Base-by-base conservation (phyloP, 2,888 invertebrate genomes). In the Drosophila emarginata region DNA sequence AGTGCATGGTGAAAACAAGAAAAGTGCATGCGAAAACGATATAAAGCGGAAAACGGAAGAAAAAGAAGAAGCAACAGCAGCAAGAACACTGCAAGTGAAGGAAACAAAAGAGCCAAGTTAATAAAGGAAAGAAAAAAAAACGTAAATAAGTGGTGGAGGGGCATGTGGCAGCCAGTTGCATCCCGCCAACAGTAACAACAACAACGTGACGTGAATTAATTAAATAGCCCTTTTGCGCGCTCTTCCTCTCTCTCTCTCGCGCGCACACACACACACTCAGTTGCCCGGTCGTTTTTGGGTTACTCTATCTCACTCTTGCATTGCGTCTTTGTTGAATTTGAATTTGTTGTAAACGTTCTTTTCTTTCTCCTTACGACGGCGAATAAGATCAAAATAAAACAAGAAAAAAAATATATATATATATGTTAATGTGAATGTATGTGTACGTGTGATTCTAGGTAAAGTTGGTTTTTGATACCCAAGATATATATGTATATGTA, bases 321-420 rank as follows among this genome's bases (percentile, higher is more conserved):
- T 53, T 73, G 63, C 54, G 54, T 73, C 56, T 64, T 53, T 68
- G 56, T 67, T 71, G 53, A 65, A 73, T 75, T 45, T 45, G 12
- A 45, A 45, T 45, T 45, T 45, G 32, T 32, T 32, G 32, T 32
- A 32, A 32, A 32, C 21, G 11, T 15, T 45, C 15, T 39, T 39
- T 14, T 14, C 40, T 45, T 11, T 45, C 45, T 37, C n/a, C n/a
- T 14, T 72, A 75, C 72, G 72, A 77, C 83, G 64, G 77, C 88
- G 74, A 88, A 88, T 84, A 84, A 74, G 81, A 88, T 84, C 88
- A 84, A 88, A 84, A 84, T 87, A 81, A 84, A 80, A 72, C 69
- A 84, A 72, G 67, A 76, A 81, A 78, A 73, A 73, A 86, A 39
- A 67, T 57, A 61, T 56, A 61, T 74, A 52, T 39, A 61, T 36